Base-by-base conservation (phyloP, 2,797 vertebrate genomes). In the Arvicola amphibius region DNA sequence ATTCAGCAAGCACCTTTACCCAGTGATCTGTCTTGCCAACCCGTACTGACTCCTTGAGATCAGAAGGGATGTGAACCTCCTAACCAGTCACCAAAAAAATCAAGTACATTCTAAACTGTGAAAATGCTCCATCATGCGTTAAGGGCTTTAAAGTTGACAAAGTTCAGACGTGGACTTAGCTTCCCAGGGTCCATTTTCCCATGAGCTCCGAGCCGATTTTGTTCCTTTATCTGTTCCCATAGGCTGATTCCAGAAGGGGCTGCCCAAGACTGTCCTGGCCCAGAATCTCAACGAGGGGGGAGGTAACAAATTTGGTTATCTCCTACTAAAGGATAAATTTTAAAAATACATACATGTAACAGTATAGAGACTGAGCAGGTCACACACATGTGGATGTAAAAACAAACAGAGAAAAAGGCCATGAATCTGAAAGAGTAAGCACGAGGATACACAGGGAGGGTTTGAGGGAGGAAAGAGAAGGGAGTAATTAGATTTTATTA, bases 71-170 rank as follows among this genome's bases (percentile, higher is more conserved):
- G 16, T 78, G 69, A 91, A 91, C 88, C 53, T 69, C 37, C 87
- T 91, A 73, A 34, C 16, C 80, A 1, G 37, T 88, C 37, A 86
- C 96, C 27, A 59, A 48, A 91, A 79, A 95, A 84, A 91, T 89
- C 61, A 86, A 69, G 81, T 19, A 11, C 71, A 90, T 40, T 84
- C 48, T 87, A 80, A 86, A 9, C 61, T 63, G 5, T 80, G 11
- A 59, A 69, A 53, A 27, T 13, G 9, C 4, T 27, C 69, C 32
- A 13, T 40, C n/a, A 71, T 43, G 9, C 16, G 13, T 78, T 77
- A 88, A 85, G 56, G 77, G 6, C 29, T 80, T 71, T 34, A 23
- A 74, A 88, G 85, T 19, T 14, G 23, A 25, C 91, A 40, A 21
- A 80, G 34, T 40, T 12, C 19, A 34, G 71, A 48, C 7, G 12